Evolutionary conservation across 2,113 vertebrate genomes (phyloP).

Genomic region (Motacilla tschutschensis): DNA sequence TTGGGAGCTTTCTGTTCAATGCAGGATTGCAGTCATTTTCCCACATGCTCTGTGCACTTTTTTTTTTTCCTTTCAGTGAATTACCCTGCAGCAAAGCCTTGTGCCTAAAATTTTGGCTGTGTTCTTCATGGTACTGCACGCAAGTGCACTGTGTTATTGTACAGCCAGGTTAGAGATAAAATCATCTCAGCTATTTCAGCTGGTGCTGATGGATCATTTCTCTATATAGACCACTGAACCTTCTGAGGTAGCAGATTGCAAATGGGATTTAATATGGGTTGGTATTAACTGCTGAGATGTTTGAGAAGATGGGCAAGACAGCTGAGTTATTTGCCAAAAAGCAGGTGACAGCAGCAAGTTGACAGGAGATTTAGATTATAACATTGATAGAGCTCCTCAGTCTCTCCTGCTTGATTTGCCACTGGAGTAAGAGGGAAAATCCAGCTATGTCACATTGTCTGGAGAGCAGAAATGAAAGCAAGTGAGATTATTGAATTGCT

Average conservation of each 20-base stretch:
- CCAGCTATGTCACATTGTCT: constrained; percentile 18
- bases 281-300: background rate
- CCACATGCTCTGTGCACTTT: background rate
- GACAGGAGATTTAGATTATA: background rate
- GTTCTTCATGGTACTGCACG: background rate
- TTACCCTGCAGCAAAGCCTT: background rate
- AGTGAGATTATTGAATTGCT: constrained; percentile 34
- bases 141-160: background rate
- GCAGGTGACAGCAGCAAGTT: background rate
- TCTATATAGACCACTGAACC: background rate
- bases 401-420: background rate
- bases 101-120: background rate
- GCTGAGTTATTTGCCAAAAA: background rate
- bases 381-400: background rate
- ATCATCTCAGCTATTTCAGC: background rate
- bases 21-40: background rate
- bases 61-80: background rate
- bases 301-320: background rate
- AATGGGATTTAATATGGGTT: background rate
- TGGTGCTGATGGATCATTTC: background rate
- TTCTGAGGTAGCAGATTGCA: background rate
- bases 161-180: background rate
- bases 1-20: background rate
- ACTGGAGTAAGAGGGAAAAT: constrained; percentile 3
- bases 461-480: constrained; percentile 12